Percentiles rank a stretch among this genome's conserved stretches.
These are phyloP conservation scores for Micropoecilia bifurca DNA, from an alignment of 2,797 vertebrate genomes.

Conservation along the genomic window DNA sequence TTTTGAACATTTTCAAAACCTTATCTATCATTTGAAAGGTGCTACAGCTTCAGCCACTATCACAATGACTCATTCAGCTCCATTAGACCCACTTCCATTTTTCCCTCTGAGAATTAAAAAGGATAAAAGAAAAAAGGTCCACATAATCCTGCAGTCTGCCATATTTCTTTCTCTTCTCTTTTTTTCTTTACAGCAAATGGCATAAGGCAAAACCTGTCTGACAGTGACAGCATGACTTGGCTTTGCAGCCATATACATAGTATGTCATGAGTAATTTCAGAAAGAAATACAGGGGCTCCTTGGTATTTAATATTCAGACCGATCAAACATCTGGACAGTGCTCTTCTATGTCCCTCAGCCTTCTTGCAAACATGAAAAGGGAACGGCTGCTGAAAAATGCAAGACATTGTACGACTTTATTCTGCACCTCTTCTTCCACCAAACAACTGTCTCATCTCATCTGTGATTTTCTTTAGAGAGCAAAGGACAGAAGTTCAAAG, in stretches of 20 bases:
- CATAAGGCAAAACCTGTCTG: neutral
- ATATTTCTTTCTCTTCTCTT: neutral
- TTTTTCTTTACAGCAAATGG: constrained; percentile 9
- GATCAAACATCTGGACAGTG: constrained; percentile 67
- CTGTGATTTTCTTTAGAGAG: constrained; percentile 41
- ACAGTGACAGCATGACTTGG: neutral
- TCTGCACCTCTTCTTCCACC: constrained; percentile 23
- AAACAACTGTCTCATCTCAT: constrained; percentile 44
- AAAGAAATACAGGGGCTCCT: constrained; percentile 22
- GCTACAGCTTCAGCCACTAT: constrained; percentile 44
- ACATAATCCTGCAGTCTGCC: constrained; percentile 17
- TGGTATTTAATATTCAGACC: constrained; percentile 64
- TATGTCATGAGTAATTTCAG: constrained; percentile 11
- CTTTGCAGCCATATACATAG: constrained; percentile 4
- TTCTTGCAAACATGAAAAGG: constrained; percentile 43
- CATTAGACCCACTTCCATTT: constrained; percentile 28
- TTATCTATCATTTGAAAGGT: constrained; percentile 58
- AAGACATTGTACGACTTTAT: constrained; percentile 57
- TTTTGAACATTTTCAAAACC: constrained; percentile 56
- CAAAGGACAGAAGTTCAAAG: constrained; percentile 50
- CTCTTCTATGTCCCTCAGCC: constrained; percentile 57
- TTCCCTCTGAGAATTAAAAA: constrained; percentile 38
- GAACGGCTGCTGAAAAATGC: constrained; percentile 68
- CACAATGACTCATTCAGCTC: constrained; percentile 36
- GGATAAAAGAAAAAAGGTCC: constrained; percentile 9